These are phyloP conservation scores for Catharus fuscescens DNA, from an alignment of 2,113 vertebrate genomes.

Conservation along the genomic window DNA sequence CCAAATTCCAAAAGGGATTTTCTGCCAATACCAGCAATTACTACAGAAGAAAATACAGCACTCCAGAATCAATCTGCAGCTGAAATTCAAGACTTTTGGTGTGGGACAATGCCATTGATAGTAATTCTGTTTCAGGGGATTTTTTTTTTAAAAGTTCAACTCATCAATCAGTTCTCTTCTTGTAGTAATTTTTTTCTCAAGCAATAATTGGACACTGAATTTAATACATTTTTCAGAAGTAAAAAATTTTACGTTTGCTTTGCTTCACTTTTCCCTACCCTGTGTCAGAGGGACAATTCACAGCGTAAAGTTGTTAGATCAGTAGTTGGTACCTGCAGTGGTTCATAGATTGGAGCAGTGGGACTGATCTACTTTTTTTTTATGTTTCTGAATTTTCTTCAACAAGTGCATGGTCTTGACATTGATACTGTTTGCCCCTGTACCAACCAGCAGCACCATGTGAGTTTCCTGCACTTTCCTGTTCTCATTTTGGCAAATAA, in stretches of 20 bases:
- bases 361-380: not conserved
- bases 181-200: not conserved
- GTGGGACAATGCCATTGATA: not conserved
- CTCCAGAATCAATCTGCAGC: not conserved
- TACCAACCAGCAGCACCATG: not conserved
- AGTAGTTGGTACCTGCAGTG: not conserved
- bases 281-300: not conserved
- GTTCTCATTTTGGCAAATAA: not conserved
- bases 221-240: not conserved
- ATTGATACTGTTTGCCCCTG: not conserved
- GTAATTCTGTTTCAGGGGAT: not conserved
- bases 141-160: not conserved
- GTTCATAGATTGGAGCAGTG: not conserved
- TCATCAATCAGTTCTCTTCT: not conserved
- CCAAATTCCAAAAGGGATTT: not conserved
- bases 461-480: not conserved
- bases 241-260: not conserved
- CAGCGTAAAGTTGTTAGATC: not conserved
- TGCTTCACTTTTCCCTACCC: not conserved
- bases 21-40: not conserved
- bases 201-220: not conserved
- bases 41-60: not conserved
- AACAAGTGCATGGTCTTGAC: not conserved
- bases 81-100: not conserved
- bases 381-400: not conserved